Base-by-base conservation (phyloP, 2,797 vertebrate genomes). In the Chelon labrosus region DNA sequence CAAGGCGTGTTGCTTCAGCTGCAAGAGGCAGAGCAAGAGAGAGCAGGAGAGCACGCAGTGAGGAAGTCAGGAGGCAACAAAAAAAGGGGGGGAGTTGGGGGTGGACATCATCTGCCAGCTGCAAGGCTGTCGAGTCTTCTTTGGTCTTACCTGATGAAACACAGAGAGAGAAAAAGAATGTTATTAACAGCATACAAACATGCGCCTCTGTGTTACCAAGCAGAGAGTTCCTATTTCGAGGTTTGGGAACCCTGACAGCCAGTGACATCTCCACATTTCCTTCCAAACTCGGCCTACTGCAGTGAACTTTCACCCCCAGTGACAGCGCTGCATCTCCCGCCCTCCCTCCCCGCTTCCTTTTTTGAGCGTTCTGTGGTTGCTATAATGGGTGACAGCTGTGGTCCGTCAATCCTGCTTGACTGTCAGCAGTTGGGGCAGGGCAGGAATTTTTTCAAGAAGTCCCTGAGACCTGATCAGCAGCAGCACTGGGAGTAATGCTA, bases 1-100 rank as follows among this genome's bases (percentile, higher is more conserved):
- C 97, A 98, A 94, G 94, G 95, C 87, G 95, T 96, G 96, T 93
- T 90, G 91, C 91, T 95, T 91, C 90, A 88, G 85, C 89, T 85
- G 85, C 80, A 71, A 83, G 75, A 64, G 78, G 58, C 76, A 72
- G 75, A 81, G 63, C 63, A 11, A 82, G 82, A 77, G 51, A 70
- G 61, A 67, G 71, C 10, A 9, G 31, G 42, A 47, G 19, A 16
- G 25, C 51, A 60, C 49, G 62, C 4, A 61, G 35, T 6, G 63
- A 49, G 20, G 35, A 52, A 19, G 13, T 37, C 1, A 31, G 25
- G 14, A 14, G 12, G 50, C 41, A 3, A 35, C 3, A 35, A 35
- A 35, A 35, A 35, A 53, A n/a, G 44, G 22, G 22, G 39, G 77
- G 17, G 61, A 60, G 54, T 27, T 46, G 72, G 22, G 20, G 68